Conservation (phyloP, 2,888 invertebrate species). For the Osedax frankpressi region DNA sequence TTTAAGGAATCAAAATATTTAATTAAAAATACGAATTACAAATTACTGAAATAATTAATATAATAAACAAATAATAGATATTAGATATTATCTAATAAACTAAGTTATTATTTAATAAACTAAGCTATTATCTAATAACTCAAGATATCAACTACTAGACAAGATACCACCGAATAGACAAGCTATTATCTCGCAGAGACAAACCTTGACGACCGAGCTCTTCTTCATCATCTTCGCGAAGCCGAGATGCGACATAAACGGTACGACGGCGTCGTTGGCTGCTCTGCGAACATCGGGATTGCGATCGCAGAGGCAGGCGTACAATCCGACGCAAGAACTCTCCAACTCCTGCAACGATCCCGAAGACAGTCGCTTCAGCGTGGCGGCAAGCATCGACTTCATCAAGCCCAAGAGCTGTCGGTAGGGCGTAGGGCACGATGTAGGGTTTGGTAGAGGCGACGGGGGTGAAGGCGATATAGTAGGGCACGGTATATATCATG, state of each 20-base stretch:
- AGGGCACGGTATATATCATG: no score
- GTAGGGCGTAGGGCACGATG: background rate
- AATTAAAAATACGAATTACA: no score
- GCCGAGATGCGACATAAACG: constrained; percentile 81
- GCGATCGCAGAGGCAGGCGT: constrained; percentile 73
- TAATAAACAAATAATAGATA: no score
- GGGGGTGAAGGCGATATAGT: background rate
- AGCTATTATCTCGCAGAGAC: no score
- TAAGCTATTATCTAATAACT: no score
- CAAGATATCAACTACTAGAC: no score
- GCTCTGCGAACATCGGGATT: constrained; percentile 80
- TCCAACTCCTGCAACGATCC: constrained; percentile 53
- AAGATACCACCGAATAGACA: no score
- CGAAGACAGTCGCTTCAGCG: constrained; percentile 49
- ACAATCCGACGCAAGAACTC: constrained; percentile 63
- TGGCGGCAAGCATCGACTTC: constrained; percentile 57
- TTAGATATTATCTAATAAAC: no score
- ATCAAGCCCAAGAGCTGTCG: constrained; percentile 65
- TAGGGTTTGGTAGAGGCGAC: background rate
- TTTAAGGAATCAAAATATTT: no score
- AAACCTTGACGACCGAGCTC: constrained; percentile 65
- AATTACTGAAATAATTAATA: no score
- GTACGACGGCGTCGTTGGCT: constrained; percentile 73
- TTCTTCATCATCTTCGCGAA: constrained; percentile 65
- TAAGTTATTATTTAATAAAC: no score